Percentiles rank a stretch among this genome's conserved stretches.
phyloP scores from a whole-genome alignment of 2,888 invertebrate genomes.

The Ganaspis brasiliensis region DNA sequence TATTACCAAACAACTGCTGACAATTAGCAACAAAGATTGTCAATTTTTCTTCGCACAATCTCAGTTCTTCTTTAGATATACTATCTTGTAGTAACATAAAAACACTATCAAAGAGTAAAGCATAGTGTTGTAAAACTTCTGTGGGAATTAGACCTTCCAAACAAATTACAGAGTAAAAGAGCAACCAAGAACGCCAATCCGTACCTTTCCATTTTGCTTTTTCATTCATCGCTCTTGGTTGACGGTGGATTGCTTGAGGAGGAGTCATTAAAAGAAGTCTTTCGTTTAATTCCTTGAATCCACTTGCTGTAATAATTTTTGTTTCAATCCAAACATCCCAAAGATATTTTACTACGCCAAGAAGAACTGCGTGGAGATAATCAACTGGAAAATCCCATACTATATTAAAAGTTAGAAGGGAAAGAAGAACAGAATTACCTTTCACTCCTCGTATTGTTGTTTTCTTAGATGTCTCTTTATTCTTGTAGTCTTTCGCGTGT shows the following conservation, averaged over 20 bases:
- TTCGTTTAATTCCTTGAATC: conserved; percentile 16
- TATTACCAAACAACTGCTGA: neutral
- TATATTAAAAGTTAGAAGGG: conserved; percentile 29
- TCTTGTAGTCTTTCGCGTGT: neutral
- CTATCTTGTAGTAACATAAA: neutral
- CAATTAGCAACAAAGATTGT: neutral
- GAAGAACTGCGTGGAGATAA: conserved; percentile 38
- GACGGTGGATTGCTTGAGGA: conserved; percentile 48
- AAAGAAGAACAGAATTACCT: conserved; percentile 10
- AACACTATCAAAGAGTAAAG: neutral
- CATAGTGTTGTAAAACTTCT: neutral
- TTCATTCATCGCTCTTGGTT: conserved; percentile 43
- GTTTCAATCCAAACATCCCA: conserved; percentile 40
- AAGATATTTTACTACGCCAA: conserved; percentile 43
- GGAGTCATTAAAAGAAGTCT: conserved; percentile 46
- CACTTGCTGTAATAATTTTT: neutral
- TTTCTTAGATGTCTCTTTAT: conserved; percentile 2
- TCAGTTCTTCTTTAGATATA: neutral
- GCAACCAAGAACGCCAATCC: conserved; percentile 48
- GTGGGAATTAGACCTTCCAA: conserved; percentile 34
- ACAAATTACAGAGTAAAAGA: conserved; percentile 46
- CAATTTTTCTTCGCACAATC: neutral
- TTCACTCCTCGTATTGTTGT: conserved; percentile 26
- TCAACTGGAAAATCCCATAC: conserved; percentile 47
- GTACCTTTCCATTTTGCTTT: conserved; percentile 48